Base-by-base conservation (phyloP, 2,113 vertebrate species). In the Odocoileus hemionus region DNA sequence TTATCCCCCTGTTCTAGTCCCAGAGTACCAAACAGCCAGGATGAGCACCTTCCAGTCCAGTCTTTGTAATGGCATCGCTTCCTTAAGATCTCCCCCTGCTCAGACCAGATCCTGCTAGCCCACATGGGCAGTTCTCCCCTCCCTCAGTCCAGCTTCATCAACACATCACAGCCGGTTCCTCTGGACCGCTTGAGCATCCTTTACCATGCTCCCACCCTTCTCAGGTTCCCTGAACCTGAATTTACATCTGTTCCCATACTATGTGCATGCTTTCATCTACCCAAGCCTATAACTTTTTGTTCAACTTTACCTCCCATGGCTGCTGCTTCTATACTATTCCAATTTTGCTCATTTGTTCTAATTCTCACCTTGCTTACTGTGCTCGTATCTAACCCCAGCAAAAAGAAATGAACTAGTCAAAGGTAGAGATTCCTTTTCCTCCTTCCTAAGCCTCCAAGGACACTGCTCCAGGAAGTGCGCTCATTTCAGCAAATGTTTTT, bases 1-100 rank as follows among this genome's bases (percentile, higher is more conserved):
- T 74, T 8, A 11, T 8, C 64, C 52, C 82, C 19, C 52, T 70
- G 12, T 3, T 30, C 6, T 33, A 25, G 74, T 1, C 23, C 57
- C 6, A 2, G 1, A 4, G 30, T 64, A 39, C 39, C 80, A 25
- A 19, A 36, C 17, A 50, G 39, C 9, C 52, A 61, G 36, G n/a
- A n/a, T 0, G 21, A 11, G 4, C 0, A 3, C n/a, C 25, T 25
- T 33, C 17, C 3, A 2, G 19, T 5, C 15, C 10, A 8, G 7
- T 15, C 36, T 91, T 85, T 52, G 45, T 1, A 33, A 86, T 1
- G 1, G 16, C 25, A 33, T 5, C 19, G 4, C 54, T 83, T 45
- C 52, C 39, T 76, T 39, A 76, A 80, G 76, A 55, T 33, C 21
- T 23, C 21, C 30, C 54, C 33, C 26, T 15, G 57, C 54, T 36